Base-by-base conservation (phyloP, 1,140 invertebrate species). In the Helicoverpa armigera region DNA sequence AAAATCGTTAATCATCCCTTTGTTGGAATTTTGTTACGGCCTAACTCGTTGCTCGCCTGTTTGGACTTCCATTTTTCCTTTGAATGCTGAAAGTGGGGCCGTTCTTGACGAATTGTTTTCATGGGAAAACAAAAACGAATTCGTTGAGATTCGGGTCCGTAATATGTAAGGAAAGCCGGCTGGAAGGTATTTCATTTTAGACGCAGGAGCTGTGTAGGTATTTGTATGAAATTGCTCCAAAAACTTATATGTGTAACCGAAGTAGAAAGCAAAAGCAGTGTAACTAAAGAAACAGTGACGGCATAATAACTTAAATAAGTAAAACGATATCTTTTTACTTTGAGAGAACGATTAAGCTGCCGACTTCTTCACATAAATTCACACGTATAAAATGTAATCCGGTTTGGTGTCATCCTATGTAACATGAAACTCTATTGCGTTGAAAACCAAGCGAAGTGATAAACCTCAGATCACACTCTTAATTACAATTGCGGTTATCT, bases 1-100 rank as follows among this genome's bases (percentile, higher is more conserved):
- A 92, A 84, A 94, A 94, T 91, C 92, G 93, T 95, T 95, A 95
- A 95, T 95, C 93, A 95, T 95, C 88, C 92, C 90, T 93, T 95
- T 95, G 92, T 94, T 95, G 91, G 91, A 94, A 93, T 95, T 94
- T 94, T 94, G 93, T 93, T 92, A 95, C 91, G 87, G 89, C 88
- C 92, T 95, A 94, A 95, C 92, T 95, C 91, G 92, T 95, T 95
- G 90, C 90, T 91, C 88, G 92, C 89, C 92, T 94, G 92, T 95
- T 95, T 94, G 91, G 90, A 82, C 89, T 86, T 85, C 89, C 88
- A 91, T 94, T 94, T 94, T 94, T 93, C 91, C 91, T 91, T 90
- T 89, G 86, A 88, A 86, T 80, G 80, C 82, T 80, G 85, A 88
- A 93, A 92, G 87, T 91, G 84, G 89, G 88, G 86, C 84, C 86